These are phyloP conservation scores for Brachyistius frenatus DNA, from an alignment of 2,113 vertebrate genomes.

Conservation along the genomic window DNA sequence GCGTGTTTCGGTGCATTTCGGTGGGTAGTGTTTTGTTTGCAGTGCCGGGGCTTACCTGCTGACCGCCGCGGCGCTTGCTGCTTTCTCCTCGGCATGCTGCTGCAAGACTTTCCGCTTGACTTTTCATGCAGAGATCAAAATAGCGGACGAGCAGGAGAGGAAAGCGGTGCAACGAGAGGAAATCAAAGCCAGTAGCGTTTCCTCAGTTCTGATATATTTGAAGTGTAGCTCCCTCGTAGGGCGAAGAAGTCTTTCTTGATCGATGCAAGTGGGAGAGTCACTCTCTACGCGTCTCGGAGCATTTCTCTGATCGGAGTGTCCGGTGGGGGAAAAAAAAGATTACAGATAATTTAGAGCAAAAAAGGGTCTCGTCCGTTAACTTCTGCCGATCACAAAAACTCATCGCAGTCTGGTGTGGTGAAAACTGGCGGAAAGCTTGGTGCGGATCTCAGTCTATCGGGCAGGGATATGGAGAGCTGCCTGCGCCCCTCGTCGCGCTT, in stretches of 20 bases:
- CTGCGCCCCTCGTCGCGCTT: constrained; percentile 79
- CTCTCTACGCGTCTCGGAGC: constrained; percentile 28
- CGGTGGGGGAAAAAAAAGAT: neutral
- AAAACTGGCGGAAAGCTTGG: constrained; percentile 65
- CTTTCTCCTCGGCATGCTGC: constrained; percentile 96
- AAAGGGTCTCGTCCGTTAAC: constrained; percentile 49
- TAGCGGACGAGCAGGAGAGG: constrained; percentile 62
- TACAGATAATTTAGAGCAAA: neutral
- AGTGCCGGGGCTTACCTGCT: constrained; percentile 87
- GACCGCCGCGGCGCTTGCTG: constrained; percentile 97
- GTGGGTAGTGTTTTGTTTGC: constrained; percentile 26
- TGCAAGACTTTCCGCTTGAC: constrained; percentile 89
- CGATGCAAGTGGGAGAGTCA: constrained; percentile 20
- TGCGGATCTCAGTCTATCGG: constrained; percentile 58
- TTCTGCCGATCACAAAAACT: constrained; percentile 65
- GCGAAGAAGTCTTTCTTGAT: constrained; percentile 20
- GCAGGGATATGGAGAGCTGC: constrained; percentile 74
- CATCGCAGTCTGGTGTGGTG: constrained; percentile 51
- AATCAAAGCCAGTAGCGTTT: constrained; percentile 59
- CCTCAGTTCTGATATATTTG: constrained; percentile 38
- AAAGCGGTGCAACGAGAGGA: constrained; percentile 58
- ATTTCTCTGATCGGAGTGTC: constrained; percentile 37
- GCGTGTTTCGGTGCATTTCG: neutral
- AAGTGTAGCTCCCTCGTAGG: constrained; percentile 61
- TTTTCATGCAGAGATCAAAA: constrained; percentile 90